A percentile compares a stretch with the other conserved stretches of the same genome.
These are phyloP conservation scores for Epizoanthus rinbou DNA, from an alignment of 92 coral and sea anemone species.

Conservation along the genomic window DNA sequence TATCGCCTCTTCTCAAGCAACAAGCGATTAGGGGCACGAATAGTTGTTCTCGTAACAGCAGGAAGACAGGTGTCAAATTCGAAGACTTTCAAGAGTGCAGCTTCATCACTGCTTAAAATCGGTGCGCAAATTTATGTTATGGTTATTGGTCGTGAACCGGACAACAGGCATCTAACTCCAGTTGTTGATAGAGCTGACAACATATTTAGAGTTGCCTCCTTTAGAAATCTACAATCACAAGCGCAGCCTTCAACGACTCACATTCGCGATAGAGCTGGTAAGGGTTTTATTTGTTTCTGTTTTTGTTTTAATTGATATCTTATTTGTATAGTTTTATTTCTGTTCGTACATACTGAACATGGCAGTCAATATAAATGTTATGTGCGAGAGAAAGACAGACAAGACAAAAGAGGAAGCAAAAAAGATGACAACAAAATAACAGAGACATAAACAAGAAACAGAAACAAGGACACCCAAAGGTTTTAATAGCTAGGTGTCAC, in stretches of 20 bases:
- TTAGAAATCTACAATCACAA: conserved; percentile 48
- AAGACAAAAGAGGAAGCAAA: too few species aligned
- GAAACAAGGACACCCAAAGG: too few species aligned
- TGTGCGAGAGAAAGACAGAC: too few species aligned
- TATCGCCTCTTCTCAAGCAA: conserved; percentile 50
- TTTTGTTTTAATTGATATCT: too few species aligned
- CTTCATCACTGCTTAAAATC: conserved; percentile 54
- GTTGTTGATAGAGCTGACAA: conserved; percentile 64
- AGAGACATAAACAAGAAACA: too few species aligned
- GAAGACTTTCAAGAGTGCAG: conserved; percentile 54
- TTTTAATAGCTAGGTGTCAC: too few species aligned
- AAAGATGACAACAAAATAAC: too few species aligned
- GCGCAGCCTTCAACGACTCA: conserved; percentile 50
- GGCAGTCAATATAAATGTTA: too few species aligned
- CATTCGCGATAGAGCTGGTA: conserved; percentile 38
- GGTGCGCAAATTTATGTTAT: conserved; percentile 77
- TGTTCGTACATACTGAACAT: too few species aligned
- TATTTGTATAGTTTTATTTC: too few species aligned
- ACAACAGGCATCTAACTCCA: conserved; percentile 52
- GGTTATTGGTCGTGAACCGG: conserved; percentile 73
- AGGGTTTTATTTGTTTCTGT: neutral
- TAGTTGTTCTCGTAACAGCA: conserved; percentile 78
- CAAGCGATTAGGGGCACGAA: conserved; percentile 63
- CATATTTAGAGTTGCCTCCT: conserved; percentile 55
- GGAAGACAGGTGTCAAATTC: conserved; percentile 64